Evolutionary conservation across 2,888 invertebrate species (phyloP).

Genomic region (Acutogordius australiensis): DNA sequence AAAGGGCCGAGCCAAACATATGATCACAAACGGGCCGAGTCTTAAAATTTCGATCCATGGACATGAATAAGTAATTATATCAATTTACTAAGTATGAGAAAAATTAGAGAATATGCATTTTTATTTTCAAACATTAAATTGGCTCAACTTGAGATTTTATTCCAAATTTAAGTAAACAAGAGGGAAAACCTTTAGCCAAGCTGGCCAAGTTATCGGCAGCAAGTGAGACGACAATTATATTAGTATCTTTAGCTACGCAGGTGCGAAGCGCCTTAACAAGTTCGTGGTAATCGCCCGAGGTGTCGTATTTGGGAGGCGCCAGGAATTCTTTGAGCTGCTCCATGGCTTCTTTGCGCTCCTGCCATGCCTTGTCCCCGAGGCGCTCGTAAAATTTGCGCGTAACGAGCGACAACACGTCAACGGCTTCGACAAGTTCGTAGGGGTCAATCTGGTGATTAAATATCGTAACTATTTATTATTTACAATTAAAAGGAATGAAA

Average conservation of each 20-base stretch:
- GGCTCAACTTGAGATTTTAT: too few species aligned
- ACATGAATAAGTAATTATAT: too few species aligned
- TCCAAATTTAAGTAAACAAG: too few species aligned
- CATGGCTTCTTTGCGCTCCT: slow-evolving; percentile 64
- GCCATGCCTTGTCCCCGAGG: slow-evolving; percentile 77
- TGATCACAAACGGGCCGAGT: too few species aligned
- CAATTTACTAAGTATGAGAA: too few species aligned
- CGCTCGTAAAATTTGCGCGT: slow-evolving; percentile 83
- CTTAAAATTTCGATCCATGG: too few species aligned
- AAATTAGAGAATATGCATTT: too few species aligned
- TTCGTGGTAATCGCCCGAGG: slow-evolving; percentile 57
- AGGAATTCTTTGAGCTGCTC: slow-evolving; percentile 48
- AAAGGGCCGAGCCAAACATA: too few species aligned
- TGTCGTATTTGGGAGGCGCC: slow-evolving; percentile 49
- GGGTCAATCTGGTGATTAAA: slow-evolving; percentile 51
- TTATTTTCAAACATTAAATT: too few species aligned
- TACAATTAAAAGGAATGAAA: too few species aligned
- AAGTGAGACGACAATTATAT: slow-evolving; percentile 61
- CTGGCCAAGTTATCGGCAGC: slow-evolving; percentile 52
- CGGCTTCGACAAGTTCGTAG: slow-evolving; percentile 59
- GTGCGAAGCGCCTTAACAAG: slow-evolving; percentile 32
- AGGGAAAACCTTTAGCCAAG: slow-evolving; percentile 13
- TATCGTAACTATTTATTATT: too few species aligned
- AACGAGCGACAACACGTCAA: slow-evolving; percentile 62
- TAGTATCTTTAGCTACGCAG: slow-evolving; percentile 61